Evolutionary conservation across 2,888 invertebrate species (phyloP), one percentile per base, ranked within the genome.

Genomic region (Venusia cambrica): DNA sequence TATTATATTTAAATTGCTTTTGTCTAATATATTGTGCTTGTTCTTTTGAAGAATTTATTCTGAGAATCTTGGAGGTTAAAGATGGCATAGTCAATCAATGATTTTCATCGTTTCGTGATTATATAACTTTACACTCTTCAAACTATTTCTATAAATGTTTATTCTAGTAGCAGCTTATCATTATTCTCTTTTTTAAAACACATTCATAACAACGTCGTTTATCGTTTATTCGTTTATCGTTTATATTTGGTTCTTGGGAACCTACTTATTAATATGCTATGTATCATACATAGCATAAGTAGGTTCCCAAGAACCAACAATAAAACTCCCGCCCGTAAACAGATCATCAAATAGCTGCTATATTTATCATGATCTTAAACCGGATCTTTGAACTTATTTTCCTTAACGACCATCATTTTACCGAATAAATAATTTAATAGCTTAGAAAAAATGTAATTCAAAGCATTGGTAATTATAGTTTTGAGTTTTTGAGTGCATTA

Each of bases 391-490:
- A 53, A 51, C 52, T 60, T 54, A 60, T 62, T 55, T 54, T 51
- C 45, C 36, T 45, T 59, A 60, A 61, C 68, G 54, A 62, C 52
- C 52, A 58, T 57, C 51, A 61, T 51, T 59, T 61, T 57, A 58
- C 39, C 45, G 53, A 53, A 62, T 66, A 65, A 62, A 68, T 68
- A 62, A 69, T 69, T 58, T 64, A 62, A 62, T 61, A 57, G 52
- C 51, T 60, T 52, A 59, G 54, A 69, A 64, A 62, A 51, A 48
- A 51, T 44, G 52, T 61, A 63, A 66, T 62, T 59, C 57, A 58
- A 68, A 67, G 63, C 63, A 54, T 47, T 55, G 49, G 57, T 73
- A 73, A 74, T 73, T 68, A 71, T 51, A 53, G 48, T 54, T 50
- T 45, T 48, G 49, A 54, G 58, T 52, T 51, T 48, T 25, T 14